Conservation (phyloP, 2,113 vertebrate genomes). For the Xenotilapia longispinis region DNA sequence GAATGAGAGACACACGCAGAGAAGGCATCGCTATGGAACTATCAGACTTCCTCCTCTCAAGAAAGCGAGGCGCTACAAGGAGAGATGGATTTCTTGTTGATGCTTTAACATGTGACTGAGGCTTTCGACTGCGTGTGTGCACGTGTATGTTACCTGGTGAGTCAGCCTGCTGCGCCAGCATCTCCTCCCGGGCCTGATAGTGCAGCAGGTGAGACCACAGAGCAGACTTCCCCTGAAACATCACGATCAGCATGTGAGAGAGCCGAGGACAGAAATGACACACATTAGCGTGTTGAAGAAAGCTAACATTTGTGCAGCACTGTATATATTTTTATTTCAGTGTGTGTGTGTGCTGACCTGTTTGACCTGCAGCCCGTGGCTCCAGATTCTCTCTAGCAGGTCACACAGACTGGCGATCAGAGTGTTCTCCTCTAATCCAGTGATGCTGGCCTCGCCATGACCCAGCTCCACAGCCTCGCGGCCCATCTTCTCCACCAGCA, state of each 20-base stretch:
- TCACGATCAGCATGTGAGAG: background rate
- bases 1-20: slow-evolving; percentile 81
- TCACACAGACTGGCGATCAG: slow-evolving; percentile 95
- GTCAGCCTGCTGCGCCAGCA: slow-evolving; percentile 80
- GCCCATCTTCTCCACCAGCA: slow-evolving; percentile 99
- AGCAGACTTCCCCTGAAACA: slow-evolving; percentile 90
- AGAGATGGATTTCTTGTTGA: background rate
- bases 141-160: slow-evolving; percentile 77
- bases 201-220: slow-evolving; percentile 96
- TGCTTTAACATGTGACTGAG: background rate
- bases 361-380: slow-evolving; percentile 91
- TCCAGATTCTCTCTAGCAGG: slow-evolving; percentile 96
- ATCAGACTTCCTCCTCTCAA: slow-evolving; percentile 85
- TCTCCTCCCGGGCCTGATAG: slow-evolving; percentile 91
- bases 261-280: background rate
- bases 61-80: slow-evolving; percentile 67
- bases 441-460: slow-evolving; percentile 94
- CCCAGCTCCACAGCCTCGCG: slow-evolving; percentile 93
- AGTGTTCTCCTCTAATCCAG: slow-evolving; percentile 93
- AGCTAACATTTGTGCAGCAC: background rate
- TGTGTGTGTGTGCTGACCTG: slow-evolving; percentile 73
- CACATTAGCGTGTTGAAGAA: background rate
- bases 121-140: background rate
- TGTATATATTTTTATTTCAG: background rate
- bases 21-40: slow-evolving; percentile 73